phyloP scores from a whole-genome alignment of 2,797 vertebrate species.

The Xiphophorus birchmanni region DNA sequence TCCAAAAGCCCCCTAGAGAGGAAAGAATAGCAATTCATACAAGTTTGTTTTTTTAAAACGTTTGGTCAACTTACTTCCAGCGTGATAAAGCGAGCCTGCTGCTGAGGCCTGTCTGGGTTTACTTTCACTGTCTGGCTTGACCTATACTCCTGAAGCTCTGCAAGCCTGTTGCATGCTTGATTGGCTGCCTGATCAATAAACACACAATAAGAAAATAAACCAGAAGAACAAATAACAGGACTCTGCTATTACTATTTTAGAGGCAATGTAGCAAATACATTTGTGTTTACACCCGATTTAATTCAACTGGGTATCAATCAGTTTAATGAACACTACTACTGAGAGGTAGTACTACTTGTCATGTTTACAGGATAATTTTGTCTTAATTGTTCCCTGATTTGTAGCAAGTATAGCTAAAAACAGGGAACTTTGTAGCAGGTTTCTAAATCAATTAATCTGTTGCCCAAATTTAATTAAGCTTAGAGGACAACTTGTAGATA shows the following conservation, averaged over 20 bases:
- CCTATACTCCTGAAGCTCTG: constrained; percentile 82
- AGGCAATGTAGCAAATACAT: neutral
- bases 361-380: no score
- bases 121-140: constrained; percentile 86
- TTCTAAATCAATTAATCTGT: no score
- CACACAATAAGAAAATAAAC: constrained; percentile 40
- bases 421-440: no score
- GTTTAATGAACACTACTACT: neutral
- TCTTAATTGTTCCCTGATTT: neutral
- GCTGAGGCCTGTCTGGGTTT: constrained; percentile 91
- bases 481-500: no score
- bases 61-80: constrained; percentile 86
- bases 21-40: constrained; percentile 27
- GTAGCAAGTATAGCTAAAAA: neutral
- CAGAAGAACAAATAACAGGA: constrained; percentile 12
- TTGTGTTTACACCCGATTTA: neutral
- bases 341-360: neutral
- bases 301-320: neutral
- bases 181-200: constrained; percentile 80
- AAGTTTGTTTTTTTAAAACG: neutral
- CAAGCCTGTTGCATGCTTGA: constrained; percentile 78
- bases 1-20: constrained; percentile 83
- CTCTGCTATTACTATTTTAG: neutral
- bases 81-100: constrained; percentile 83
- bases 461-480: no score